phyloP scores from a whole-genome alignment of 2,797 vertebrate species.

The Oryzias dopingdopingensis region DNA sequence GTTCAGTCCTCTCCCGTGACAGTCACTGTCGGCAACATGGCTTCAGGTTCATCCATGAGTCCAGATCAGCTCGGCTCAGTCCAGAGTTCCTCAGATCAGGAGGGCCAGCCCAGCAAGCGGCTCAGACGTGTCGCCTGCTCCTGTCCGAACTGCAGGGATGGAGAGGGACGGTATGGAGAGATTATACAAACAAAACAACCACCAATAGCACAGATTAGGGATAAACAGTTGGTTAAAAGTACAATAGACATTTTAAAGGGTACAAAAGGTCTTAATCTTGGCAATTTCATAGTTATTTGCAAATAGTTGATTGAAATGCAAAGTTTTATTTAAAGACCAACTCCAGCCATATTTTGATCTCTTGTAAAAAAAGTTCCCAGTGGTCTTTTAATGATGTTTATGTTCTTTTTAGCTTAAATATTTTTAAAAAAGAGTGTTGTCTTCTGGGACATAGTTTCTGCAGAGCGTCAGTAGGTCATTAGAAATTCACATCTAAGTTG shows the following conservation, averaged over 20 bases:
- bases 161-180: slow-evolving; percentile 89
- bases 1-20: slow-evolving; percentile 91
- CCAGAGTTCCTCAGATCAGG: slow-evolving; percentile 94
- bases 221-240: not conserved
- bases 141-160: slow-evolving; percentile 97
- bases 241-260: not conserved
- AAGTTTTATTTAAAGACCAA: too few species aligned
- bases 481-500: too few species aligned
- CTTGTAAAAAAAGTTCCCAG: too few species aligned
- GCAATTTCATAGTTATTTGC: too few species aligned
- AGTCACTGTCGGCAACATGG: slow-evolving; percentile 90
- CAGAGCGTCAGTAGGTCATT: too few species aligned
- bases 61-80: slow-evolving; percentile 94
- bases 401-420: too few species aligned
- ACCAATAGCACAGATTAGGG: accelerated
- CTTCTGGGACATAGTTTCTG: too few species aligned
- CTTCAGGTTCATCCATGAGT: slow-evolving; percentile 87
- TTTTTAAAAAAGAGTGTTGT: too few species aligned
- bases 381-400: too few species aligned
- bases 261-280: too few species aligned
- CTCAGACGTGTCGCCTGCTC: slow-evolving; percentile 95
- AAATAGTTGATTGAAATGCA: too few species aligned
- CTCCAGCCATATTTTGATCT: too few species aligned
- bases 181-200: not conserved
- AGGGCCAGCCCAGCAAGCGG: slow-evolving; percentile 92